Conservation (phyloP, 2,888 invertebrate species). For the Harmothoe impar region DNA sequence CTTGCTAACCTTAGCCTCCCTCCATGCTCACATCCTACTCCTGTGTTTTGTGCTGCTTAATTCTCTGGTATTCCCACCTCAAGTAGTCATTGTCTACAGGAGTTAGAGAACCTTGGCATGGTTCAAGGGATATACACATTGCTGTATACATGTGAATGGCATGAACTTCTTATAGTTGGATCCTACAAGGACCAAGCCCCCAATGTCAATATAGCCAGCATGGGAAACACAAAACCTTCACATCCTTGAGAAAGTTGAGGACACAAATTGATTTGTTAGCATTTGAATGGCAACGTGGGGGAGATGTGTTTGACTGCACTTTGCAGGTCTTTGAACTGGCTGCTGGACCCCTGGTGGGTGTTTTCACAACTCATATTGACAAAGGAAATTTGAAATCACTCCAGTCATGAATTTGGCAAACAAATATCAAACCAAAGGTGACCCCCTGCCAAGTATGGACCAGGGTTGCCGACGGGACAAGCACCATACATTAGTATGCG, state of each 20-base stretch:
- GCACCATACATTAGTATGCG: too few species aligned
- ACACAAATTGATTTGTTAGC: background rate
- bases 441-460: too few species aligned
- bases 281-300: constrained; percentile 16
- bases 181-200: background rate
- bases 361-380: constrained; percentile 7
- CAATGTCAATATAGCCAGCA: background rate
- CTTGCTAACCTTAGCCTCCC: background rate
- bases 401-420: background rate
- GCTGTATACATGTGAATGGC: too few species aligned
- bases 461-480: too few species aligned
- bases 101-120: too few species aligned
- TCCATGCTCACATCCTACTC: background rate
- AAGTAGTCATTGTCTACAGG: too few species aligned
- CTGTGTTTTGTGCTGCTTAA: too few species aligned
- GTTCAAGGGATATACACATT: too few species aligned
- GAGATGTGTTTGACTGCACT: constrained; percentile 15
- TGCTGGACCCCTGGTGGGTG: background rate
- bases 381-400: background rate
- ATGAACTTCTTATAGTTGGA: too few species aligned
- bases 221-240: background rate
- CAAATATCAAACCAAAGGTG: background rate
- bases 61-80: too few species aligned
- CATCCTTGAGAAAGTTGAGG: background rate
- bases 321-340: background rate